Base-by-base conservation (phyloP, 2,888 invertebrate species). In the Drosophila eohydei region DNA sequence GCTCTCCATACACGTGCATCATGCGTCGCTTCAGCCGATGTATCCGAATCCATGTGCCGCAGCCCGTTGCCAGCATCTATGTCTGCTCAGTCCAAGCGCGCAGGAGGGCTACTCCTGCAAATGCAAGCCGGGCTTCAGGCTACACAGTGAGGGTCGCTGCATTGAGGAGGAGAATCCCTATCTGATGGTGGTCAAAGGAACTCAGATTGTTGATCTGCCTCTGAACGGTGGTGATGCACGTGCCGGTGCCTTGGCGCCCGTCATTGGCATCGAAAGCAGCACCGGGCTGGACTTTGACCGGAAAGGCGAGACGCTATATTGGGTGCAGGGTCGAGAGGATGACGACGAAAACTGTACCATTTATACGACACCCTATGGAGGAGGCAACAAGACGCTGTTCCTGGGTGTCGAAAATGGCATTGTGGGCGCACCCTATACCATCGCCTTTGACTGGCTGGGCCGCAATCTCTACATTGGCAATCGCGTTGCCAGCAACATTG, bases 371-470 rank as follows among this genome's bases (percentile, higher is more conserved):
- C 96, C 96, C 0, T 96, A 97, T 82, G 96, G 96, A 12, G 98
- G 97, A 12, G 97, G 97, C 1, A 97, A 97, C 86, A 95, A 95
- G 86, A 96, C 96, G 0, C 96, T 96, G 84, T 96, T 98, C 92
- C 94, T 98, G 7, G 96, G 96, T n/a, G 92, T 94, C 5, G 96
- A 97, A 83, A 95, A 95, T 1, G 97, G 98, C n/a, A 95, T 98
- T 54, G 96, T 98, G 9, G 98, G 98, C 0, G 96, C 98, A 0
- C 97, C 98, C 0, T 97, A 97, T 40, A 95, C 97, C 0, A 95
- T 99, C 44, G 98, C 99, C 0, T 97, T 98, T 90, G 99, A 99
- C 92, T 99, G 99, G 99, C 94, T 99, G 28, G 98, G 99, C 4
- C 94, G 98, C 61, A 99, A 99, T 93, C 92, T 99, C 40, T 99